These are phyloP conservation scores for Temnothorax nylanderi DNA, from an alignment of 1,140 invertebrate genomes.

Conservation along the genomic window DNA sequence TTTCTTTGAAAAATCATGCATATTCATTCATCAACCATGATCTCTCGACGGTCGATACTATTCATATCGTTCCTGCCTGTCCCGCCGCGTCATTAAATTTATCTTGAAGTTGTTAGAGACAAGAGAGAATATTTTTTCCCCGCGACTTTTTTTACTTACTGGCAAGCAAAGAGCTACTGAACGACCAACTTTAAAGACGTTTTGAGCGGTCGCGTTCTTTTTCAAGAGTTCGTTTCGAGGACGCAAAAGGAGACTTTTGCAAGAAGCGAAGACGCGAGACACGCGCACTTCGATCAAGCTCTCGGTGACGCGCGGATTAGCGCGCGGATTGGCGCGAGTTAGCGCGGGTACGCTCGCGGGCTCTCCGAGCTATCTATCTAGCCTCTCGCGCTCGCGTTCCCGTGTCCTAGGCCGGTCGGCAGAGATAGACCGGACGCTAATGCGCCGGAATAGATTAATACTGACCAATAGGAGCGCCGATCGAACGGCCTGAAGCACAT, in stretches of 20 bases:
- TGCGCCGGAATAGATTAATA: slow-evolving; percentile 86
- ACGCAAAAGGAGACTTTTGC: background rate
- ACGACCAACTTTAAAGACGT: background rate
- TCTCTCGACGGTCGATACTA: background rate
- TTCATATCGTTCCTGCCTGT: background rate
- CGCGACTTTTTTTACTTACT: background rate
- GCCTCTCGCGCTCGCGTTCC: slow-evolving; percentile 43
- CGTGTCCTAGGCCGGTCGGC: slow-evolving; percentile 72
- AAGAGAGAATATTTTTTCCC: background rate
- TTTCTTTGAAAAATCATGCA: slow-evolving; percentile 18
- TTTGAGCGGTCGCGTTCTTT: background rate
- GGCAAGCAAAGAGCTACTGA: background rate
- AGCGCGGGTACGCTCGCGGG: slow-evolving; percentile 48
- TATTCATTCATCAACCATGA: slow-evolving; percentile 1
- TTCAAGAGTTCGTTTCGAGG: background rate
- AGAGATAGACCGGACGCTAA: slow-evolving; percentile 83
- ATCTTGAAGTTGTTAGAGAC: background rate
- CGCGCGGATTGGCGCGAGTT: slow-evolving; percentile 21
- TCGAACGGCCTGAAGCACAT: slow-evolving; percentile 85
- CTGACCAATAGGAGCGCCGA: slow-evolving; percentile 85
- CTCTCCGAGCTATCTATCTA: slow-evolving; percentile 48
- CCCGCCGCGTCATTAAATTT: background rate
- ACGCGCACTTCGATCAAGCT: background rate
- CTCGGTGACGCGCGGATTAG: slow-evolving; percentile 9
- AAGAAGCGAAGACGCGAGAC: background rate